phyloP scores from a whole-genome alignment of 2,888 invertebrate species.

The Seira sanloemensis region DNA sequence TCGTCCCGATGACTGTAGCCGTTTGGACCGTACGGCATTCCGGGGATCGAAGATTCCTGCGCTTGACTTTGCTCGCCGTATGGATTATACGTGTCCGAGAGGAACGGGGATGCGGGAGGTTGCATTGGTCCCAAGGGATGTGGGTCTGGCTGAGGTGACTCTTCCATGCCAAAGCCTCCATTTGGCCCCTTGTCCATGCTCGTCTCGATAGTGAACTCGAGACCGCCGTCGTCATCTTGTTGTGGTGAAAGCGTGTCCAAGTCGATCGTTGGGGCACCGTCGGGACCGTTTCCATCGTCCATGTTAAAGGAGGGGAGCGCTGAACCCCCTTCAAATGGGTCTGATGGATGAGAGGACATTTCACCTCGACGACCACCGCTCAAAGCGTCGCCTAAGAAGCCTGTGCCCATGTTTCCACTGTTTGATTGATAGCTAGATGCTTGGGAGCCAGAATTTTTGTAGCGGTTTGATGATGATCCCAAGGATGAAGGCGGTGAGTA shows the following conservation, averaged over 20 bases:
- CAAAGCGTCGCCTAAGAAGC: slow-evolving; percentile 24
- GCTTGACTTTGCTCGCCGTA: slow-evolving; percentile 38
- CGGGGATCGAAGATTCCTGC: slow-evolving; percentile 42
- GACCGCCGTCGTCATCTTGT: slow-evolving; percentile 47
- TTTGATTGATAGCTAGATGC: background rate
- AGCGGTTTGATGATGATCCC: slow-evolving; percentile 21
- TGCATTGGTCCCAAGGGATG: slow-evolving; percentile 57
- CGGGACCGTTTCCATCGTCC: slow-evolving; percentile 11
- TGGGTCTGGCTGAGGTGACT: slow-evolving; percentile 33
- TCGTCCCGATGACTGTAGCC: slow-evolving; percentile 24
- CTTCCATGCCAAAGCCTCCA: background rate
- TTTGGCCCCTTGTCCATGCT: slow-evolving; percentile 52
- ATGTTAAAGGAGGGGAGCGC: slow-evolving; percentile 14
- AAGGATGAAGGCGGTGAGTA: slow-evolving; percentile 28
- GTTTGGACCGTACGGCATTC: slow-evolving; percentile 39
- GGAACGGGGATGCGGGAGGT: slow-evolving; percentile 31
- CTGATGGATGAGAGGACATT: slow-evolving; percentile 22
- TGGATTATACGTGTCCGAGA: slow-evolving; percentile 58
- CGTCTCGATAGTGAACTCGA: slow-evolving; percentile 67
- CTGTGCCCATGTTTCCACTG: slow-evolving; percentile 14
- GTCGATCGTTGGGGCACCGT: slow-evolving; percentile 55
- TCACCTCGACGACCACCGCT: slow-evolving; percentile 49
- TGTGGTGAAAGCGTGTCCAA: slow-evolving; percentile 39
- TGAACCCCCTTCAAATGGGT: slow-evolving; percentile 40
- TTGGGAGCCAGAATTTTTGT: slow-evolving; percentile 22